Base-by-base conservation (phyloP, 2,113 vertebrate genomes). In the Chaenogobius annularis region DNA sequence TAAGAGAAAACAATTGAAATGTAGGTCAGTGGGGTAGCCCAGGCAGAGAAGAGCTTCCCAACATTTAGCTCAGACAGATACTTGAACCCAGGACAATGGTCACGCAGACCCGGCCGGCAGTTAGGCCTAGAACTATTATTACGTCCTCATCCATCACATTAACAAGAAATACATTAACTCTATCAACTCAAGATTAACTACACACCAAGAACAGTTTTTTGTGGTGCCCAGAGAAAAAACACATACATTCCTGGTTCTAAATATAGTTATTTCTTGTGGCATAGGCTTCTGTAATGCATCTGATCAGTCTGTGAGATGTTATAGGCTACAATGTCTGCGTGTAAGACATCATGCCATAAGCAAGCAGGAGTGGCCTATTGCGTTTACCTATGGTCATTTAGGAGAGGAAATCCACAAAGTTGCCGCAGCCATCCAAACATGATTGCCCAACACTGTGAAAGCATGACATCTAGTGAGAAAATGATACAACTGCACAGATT, bases 1-100 rank as follows among this genome's bases (percentile, higher is more conserved):
- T 77, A 55, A 17, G 47, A 54, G 89, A 85, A 90, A 90, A 93
- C 92, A 94, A 94, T 93, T 91, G 88, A 92, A 92, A 94, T 91
- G 78, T 93, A 90, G 93, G 93, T 93, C 92, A 94, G 87, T 91
- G 89, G 91, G 91, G 82, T 92, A 91, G 50, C 1, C 77, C 76
- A 85, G 85, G 79, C 72, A 69, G 83, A 87, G 83, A 85, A 85
- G 74, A 89, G 84, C 72, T 75, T 91, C 88, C 90, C 89, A 91
- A 92, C 86, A 88, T 82, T 88, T 70, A 82, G 68, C 80, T 56
- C 72, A 89, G 89, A 84, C 86, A 86, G 71, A 90, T 85, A 90
- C 90, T 90, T 91, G 83, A 90, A 87, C 67, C 73, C 58, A 70
- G 66, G 83, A 90, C 87, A 84, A 89, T 85, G 84, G 84, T 87